Evolutionary conservation across 1,140 invertebrate species (phyloP).

Genomic region (Drosophila tsacasi): DNA sequence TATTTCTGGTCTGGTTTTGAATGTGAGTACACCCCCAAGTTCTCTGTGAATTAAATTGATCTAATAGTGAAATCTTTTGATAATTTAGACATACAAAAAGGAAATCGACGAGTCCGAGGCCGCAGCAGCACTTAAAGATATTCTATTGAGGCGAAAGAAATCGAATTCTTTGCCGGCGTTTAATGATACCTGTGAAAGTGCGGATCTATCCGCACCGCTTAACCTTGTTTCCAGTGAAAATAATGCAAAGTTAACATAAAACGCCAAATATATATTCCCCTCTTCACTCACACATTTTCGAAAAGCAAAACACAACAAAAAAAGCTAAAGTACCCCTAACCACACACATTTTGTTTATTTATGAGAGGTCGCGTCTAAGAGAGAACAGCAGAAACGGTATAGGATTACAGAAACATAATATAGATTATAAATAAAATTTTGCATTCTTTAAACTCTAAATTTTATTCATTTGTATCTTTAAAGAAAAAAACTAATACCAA

Average conservation of each 20-base stretch:
- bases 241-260: slow-evolving; percentile 80
- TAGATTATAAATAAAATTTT: slow-evolving; percentile 58
- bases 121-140: slow-evolving; percentile 68
- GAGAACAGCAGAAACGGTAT: slow-evolving; percentile 33
- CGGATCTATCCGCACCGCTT: slow-evolving; percentile 74
- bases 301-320: slow-evolving; percentile 18
- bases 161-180: slow-evolving; percentile 61
- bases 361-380: slow-evolving; percentile 57
- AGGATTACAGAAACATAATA: slow-evolving; percentile 36
- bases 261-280: slow-evolving; percentile 79
- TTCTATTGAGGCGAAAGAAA: slow-evolving; percentile 65
- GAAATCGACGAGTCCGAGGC: slow-evolving; percentile 56
- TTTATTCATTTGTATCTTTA: slow-evolving; percentile 75
- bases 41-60: no score
- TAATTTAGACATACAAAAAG: slow-evolving; percentile 69
- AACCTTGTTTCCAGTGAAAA: slow-evolving; percentile 84
- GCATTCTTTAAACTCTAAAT: slow-evolving; percentile 59
- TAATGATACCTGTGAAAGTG: slow-evolving; percentile 65
- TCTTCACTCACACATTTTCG: slow-evolving; percentile 35
- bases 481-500: slow-evolving; percentile 71
- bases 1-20: slow-evolving; percentile 39
- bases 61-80: neutral
- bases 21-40: slow-evolving; percentile 8
- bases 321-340: slow-evolving; percentile 23
- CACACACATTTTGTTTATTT: slow-evolving; percentile 63